These are phyloP conservation scores for Acromyrmex echinatior DNA, from an alignment of 1,140 invertebrate genomes.

Conservation along the genomic window DNA sequence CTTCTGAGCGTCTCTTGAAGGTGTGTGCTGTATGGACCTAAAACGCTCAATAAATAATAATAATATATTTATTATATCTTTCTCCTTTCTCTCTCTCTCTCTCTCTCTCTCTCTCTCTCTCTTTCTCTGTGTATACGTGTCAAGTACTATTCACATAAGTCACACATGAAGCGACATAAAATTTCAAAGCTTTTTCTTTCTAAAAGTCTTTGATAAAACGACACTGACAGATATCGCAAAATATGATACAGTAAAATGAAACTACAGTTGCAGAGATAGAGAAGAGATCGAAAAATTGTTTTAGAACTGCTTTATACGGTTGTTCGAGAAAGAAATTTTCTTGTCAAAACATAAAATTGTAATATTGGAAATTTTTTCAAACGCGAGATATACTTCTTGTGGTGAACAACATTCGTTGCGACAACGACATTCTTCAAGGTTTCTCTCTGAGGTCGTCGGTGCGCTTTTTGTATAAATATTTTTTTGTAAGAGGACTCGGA, in stretches of 20 bases:
- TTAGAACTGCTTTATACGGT: not conserved
- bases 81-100: not conserved
- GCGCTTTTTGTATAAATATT: slow-evolving; percentile 21
- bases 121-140: not conserved
- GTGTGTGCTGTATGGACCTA: too few species aligned
- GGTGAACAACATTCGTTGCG: not conserved
- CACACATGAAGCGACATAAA: not conserved
- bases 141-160: not conserved
- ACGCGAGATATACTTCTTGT: not conserved
- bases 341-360: not conserved
- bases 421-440: not conserved
- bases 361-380: not conserved
- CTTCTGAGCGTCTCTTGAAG: too few species aligned
- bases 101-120: not conserved
- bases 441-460: not conserved
- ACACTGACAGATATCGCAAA: not conserved
- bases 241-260: not conserved
- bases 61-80: too few species aligned
- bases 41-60: too few species aligned
- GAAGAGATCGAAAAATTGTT: slow-evolving; percentile 30
- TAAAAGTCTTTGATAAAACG: slow-evolving; percentile 5
- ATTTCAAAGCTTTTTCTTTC: not conserved
- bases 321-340: not conserved
- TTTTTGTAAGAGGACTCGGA: not conserved
- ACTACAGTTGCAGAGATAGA: not conserved